phyloP scores from a whole-genome alignment of 2,797 vertebrate species.

The Rousettus madagascariensis region DNA sequence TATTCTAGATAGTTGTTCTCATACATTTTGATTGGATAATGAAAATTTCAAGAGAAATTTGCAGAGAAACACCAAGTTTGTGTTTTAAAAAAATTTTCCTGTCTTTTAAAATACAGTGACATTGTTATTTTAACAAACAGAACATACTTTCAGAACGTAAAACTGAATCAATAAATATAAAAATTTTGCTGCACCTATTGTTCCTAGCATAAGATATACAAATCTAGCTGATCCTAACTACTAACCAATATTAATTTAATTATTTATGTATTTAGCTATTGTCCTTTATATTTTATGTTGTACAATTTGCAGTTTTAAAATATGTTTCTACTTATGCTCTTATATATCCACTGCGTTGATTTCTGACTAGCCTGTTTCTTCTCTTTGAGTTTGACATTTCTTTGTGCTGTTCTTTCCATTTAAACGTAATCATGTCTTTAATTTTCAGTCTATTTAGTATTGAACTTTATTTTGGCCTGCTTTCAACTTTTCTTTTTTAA shows the following conservation, averaged over 20 bases:
- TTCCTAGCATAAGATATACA: not conserved
- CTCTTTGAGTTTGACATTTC: not conserved
- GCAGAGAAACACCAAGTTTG: not conserved
- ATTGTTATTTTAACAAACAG: not conserved
- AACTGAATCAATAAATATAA: not conserved
- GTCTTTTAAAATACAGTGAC: not conserved
- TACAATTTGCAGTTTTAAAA: not conserved
- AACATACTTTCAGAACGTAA: not conserved
- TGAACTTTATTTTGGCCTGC: not conserved
- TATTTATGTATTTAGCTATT: not conserved
- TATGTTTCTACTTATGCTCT: not conserved
- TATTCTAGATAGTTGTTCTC: not conserved
- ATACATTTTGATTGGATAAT: not conserved
- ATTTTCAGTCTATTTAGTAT: not conserved
- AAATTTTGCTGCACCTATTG: not conserved
- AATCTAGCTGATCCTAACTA: not conserved
- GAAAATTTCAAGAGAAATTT: slow-evolving; percentile 22
- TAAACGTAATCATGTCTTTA: not conserved
- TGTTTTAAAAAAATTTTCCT: not conserved
- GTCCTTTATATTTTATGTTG: not conserved
- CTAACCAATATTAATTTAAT: not conserved
- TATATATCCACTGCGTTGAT: not conserved
- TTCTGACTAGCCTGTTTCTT: not conserved
- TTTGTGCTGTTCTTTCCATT: not conserved
- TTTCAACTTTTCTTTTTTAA: not conserved